A percentile compares a stretch with the other conserved stretches of the same genome.
phyloP scores from a whole-genome alignment of 2,113 vertebrate genomes.

The Xiphias gladius region DNA sequence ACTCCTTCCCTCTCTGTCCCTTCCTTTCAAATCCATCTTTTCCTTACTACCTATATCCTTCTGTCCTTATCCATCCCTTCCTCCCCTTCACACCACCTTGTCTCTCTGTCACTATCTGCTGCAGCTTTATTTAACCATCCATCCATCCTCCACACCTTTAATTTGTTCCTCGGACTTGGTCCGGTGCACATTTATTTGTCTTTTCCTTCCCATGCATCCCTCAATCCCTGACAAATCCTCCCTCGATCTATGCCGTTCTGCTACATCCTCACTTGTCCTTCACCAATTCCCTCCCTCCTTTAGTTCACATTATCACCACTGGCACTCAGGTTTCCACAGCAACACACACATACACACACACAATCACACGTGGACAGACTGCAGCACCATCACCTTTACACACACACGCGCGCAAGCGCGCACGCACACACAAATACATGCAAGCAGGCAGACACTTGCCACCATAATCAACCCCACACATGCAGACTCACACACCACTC shows the following conservation, averaged over 20 bases:
- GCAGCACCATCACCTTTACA: conserved; percentile 45
- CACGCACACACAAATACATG: conserved; percentile 18
- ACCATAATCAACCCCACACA: conserved; percentile 68
- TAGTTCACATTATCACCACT: conserved; percentile 46
- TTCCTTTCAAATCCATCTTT: neutral
- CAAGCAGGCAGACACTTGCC: conserved; percentile 37
- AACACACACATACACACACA: conserved; percentile 49
- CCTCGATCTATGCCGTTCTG: conserved; percentile 30
- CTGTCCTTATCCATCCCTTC: conserved; percentile 17
- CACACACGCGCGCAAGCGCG: conserved; percentile 25
- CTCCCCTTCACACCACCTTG: conserved; percentile 40
- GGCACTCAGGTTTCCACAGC: conserved; percentile 54
- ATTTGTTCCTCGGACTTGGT: conserved; percentile 36
- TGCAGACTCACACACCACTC: conserved; percentile 37
- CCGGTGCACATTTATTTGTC: conserved; percentile 11
- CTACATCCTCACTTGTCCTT: conserved; percentile 54
- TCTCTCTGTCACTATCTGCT: conserved; percentile 41
- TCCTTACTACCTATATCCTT: neutral
- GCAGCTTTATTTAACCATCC: conserved; percentile 56
- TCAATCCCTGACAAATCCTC: conserved; percentile 17
- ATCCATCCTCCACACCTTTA: conserved; percentile 48
- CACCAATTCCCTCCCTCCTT: conserved; percentile 33
- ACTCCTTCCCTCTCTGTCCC: neutral
- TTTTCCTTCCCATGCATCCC: conserved; percentile 31
- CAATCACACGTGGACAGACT: conserved; percentile 35